Evolutionary conservation across 2,797 vertebrate genomes (phyloP).

Genomic region (Kryptolebias ocellatus): DNA sequence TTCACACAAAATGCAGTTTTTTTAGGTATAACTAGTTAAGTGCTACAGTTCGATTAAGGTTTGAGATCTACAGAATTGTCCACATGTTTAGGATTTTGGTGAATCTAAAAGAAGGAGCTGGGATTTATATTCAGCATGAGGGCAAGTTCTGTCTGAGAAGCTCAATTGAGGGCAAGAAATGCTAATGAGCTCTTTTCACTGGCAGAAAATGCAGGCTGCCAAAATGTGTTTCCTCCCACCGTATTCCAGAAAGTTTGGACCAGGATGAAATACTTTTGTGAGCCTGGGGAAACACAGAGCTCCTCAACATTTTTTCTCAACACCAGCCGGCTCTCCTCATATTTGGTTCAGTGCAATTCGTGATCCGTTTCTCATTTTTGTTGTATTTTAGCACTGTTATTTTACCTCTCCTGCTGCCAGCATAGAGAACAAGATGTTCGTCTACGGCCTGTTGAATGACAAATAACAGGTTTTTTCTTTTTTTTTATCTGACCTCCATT

Average conservation of each 20-base stretch:
- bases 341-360: neutral
- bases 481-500: neutral
- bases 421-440: conserved; percentile 1
- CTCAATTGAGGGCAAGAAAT: conserved; percentile 54
- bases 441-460: neutral
- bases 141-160: conserved; percentile 42
- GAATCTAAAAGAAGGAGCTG: conserved; percentile 28
- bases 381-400: conserved; percentile 5
- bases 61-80: conserved; percentile 24
- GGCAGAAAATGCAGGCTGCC: conserved; percentile 45
- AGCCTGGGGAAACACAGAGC: conserved; percentile 20
- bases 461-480: neutral
- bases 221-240: conserved; percentile 32
- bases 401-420: conserved; percentile 4
- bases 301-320: conserved; percentile 9
- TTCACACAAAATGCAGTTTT: neutral
- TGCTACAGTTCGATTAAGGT: conserved; percentile 31
- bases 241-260: conserved; percentile 31
- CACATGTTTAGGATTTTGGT: conserved; percentile 18
- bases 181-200: conserved; percentile 66
- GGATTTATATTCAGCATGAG: conserved; percentile 59
- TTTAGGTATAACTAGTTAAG: conserved; percentile 36
- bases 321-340: neutral
- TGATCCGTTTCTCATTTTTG: neutral
- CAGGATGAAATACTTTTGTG: conserved; percentile 30